Conservation (phyloP, 2,113 vertebrate species). For the Zootoca vivipara region DNA sequence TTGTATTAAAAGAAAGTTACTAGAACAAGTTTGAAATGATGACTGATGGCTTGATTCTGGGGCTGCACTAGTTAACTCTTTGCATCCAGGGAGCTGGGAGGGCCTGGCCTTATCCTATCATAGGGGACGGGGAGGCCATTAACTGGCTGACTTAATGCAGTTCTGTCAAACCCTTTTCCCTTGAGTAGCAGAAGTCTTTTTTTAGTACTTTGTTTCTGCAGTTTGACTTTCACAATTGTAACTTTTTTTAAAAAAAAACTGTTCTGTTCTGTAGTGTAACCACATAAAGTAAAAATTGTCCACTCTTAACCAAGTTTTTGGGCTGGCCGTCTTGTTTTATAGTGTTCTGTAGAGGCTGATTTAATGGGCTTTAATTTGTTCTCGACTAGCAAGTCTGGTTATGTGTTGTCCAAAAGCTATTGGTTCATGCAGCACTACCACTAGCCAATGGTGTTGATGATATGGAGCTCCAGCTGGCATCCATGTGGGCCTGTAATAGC, state of each 20-base stretch:
- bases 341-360: neutral
- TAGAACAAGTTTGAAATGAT: conserved; percentile 9
- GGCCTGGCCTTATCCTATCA: neutral
- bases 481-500: neutral
- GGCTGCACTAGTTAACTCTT: neutral
- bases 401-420: conserved; percentile 6
- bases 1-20: conserved; percentile 4
- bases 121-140: neutral
- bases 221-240: conserved; percentile 27
- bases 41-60: neutral
- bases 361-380: neutral
- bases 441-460: neutral
- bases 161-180: conserved; percentile 13
- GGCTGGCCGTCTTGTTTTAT: conserved; percentile 20
- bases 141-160: neutral
- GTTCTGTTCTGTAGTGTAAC: conserved; percentile 33
- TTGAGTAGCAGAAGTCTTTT: conserved; percentile 11
- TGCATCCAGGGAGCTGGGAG: neutral
- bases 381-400: neutral
- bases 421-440: neutral
- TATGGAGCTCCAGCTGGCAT: neutral
- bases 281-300: conserved; percentile 35
- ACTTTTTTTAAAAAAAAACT: conserved; percentile 8
- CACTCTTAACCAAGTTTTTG: conserved; percentile 23
- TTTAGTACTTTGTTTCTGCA: conserved; percentile 28